phyloP scores from a whole-genome alignment of 2,797 vertebrate species.

The Poeciliopsis turneri region DNA sequence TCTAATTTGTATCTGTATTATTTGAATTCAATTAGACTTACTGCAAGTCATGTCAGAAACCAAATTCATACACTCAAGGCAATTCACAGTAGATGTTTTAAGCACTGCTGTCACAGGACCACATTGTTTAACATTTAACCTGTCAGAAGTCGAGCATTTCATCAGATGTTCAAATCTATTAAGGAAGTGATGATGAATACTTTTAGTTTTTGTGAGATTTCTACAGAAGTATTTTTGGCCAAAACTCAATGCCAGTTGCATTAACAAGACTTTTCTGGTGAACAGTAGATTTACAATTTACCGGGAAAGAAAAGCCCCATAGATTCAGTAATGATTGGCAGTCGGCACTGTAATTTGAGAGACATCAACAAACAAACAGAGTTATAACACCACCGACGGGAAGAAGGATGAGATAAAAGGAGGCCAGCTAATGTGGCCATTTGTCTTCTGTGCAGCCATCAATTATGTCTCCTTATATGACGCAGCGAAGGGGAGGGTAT shows the following conservation, averaged over 20 bases:
- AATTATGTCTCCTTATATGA: constrained; percentile 77
- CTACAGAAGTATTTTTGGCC: neutral
- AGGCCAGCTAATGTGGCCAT: constrained; percentile 73
- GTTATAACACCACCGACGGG: constrained; percentile 55
- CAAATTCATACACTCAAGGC: constrained; percentile 19
- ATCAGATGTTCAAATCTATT: constrained; percentile 49
- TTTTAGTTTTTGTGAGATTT: constrained; percentile 30
- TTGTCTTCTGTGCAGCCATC: constrained; percentile 74
- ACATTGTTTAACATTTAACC: constrained; percentile 34
- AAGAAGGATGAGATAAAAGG: constrained; percentile 66
- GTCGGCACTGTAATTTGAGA: constrained; percentile 63
- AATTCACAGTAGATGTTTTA: constrained; percentile 43
- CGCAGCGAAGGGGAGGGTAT: constrained; percentile 50
- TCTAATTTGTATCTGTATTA: neutral
- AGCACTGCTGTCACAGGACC: constrained; percentile 52
- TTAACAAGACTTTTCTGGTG: neutral
- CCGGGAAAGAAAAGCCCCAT: constrained; percentile 38
- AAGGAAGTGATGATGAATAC: constrained; percentile 48
- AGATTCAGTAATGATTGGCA: constrained; percentile 51
- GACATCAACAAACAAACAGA: constrained; percentile 57
- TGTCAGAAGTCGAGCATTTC: constrained; percentile 68
- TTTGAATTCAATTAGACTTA: constrained; percentile 37
- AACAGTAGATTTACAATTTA: neutral
- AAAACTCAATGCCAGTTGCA: neutral
- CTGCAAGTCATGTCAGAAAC: neutral